phyloP scores from a whole-genome alignment of 2,888 invertebrate species.

The Drosophila mettleri region DNA sequence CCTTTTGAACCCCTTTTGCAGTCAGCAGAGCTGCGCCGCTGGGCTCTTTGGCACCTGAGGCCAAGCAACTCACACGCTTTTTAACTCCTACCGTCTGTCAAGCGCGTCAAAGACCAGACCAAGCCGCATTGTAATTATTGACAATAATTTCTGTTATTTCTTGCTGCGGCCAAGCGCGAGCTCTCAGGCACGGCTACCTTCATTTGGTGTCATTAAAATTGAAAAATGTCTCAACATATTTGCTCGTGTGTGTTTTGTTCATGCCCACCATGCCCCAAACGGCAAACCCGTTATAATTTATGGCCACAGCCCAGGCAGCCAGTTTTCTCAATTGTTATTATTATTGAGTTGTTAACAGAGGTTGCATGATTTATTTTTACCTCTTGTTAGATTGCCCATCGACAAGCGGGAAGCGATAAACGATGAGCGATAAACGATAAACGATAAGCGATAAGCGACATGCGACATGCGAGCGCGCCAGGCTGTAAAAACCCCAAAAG shows the following conservation, averaged over 20 bases:
- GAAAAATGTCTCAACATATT: conserved; percentile 67
- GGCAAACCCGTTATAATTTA: conserved; percentile 64
- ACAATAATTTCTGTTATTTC: conserved; percentile 81
- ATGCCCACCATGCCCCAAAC: conserved; percentile 54
- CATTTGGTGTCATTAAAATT: conserved; percentile 73
- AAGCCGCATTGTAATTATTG: conserved; percentile 75
- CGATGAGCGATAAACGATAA: too few relatives aligned
- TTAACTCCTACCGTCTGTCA: conserved; percentile 78
- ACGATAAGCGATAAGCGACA: too few relatives aligned
- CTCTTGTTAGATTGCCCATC: conserved; percentile 28
- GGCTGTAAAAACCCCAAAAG: conserved; percentile 67
- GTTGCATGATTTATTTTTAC: conserved; percentile 16
- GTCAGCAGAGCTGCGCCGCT: conserved; percentile 16
- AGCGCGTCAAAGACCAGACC: conserved; percentile 73
- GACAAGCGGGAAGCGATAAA: conserved; percentile 18
- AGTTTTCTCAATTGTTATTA: conserved; percentile 42
- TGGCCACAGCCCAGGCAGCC: conserved; percentile 40
- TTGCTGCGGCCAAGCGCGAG: conserved; percentile 39
- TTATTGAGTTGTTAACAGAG: conserved; percentile 60
- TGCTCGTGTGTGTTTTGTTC: conserved; percentile 48
- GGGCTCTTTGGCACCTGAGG: conserved; percentile 45
- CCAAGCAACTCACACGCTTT: conserved; percentile 63
- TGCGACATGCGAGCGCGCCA: conserved; percentile 51
- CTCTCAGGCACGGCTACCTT: conserved; percentile 49
- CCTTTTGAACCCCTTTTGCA: background rate